phyloP scores from a whole-genome alignment of 2,797 vertebrate genomes.

The Decapterus maruadsi region DNA sequence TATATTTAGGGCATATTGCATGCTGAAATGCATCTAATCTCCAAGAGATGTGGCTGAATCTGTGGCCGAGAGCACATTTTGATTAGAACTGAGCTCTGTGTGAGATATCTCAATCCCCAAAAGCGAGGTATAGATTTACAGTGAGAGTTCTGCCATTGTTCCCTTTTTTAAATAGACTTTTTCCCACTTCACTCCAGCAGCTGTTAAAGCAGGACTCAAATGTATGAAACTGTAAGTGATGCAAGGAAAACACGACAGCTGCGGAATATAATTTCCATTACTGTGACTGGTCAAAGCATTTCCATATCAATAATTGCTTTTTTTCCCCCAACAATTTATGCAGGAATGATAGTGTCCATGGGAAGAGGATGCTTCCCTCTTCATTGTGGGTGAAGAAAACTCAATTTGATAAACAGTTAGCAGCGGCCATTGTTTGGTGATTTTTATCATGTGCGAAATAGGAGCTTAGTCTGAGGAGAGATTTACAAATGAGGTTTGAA shows the following conservation, averaged over 20 bases:
- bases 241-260: slow-evolving; percentile 46
- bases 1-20: not conserved
- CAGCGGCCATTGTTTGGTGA: slow-evolving; percentile 62
- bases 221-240: slow-evolving; percentile 51
- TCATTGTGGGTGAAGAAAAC: slow-evolving; percentile 63
- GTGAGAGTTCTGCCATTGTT: not conserved
- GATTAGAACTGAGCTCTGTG: slow-evolving; percentile 39
- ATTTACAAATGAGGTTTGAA: slow-evolving; percentile 67
- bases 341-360: slow-evolving; percentile 51
- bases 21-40: slow-evolving; percentile 4
- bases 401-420: slow-evolving; percentile 73
- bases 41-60: not conserved
- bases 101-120: slow-evolving; percentile 37
- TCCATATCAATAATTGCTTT: slow-evolving; percentile 76
- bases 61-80: slow-evolving; percentile 33
- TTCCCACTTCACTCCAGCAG: slow-evolving; percentile 14
- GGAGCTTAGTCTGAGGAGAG: slow-evolving; percentile 47
- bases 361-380: slow-evolving; percentile 24
- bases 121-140: slow-evolving; percentile 34
- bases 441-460: slow-evolving; percentile 67
- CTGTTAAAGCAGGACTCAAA: slow-evolving; percentile 36
- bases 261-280: slow-evolving; percentile 72
- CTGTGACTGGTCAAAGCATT: slow-evolving; percentile 53
- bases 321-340: slow-evolving; percentile 52
- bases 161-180: slow-evolving; percentile 23